Conservation (phyloP, 2,113 vertebrate species). For the Callocephalon fimbriatum region DNA sequence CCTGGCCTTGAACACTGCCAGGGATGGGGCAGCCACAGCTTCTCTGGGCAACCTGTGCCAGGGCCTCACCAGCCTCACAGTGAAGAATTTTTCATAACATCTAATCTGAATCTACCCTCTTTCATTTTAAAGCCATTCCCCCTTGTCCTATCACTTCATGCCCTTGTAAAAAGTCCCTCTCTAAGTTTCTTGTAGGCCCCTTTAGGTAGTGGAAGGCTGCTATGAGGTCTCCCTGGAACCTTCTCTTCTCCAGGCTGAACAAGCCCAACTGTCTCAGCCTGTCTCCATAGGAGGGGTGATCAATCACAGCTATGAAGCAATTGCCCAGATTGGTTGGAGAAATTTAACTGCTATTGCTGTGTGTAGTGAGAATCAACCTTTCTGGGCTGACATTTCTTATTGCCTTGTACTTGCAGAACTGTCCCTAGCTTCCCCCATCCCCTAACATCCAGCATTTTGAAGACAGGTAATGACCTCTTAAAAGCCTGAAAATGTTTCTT, state of each 20-base stretch:
- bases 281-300: neutral
- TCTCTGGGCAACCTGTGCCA: neutral
- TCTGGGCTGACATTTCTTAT: neutral
- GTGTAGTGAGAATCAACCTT: neutral
- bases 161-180: neutral
- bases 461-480: neutral
- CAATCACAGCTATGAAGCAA: neutral
- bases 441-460: neutral
- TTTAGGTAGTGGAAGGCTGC: neutral
- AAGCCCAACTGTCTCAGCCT: neutral
- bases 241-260: neutral
- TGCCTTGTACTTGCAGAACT: neutral
- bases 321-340: neutral
- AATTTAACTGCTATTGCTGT: neutral
- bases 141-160: neutral
- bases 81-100: neutral
- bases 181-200: neutral
- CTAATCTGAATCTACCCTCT: neutral
- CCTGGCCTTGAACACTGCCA: neutral
- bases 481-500: neutral
- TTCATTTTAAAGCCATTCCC: neutral
- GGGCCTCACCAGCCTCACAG: neutral
- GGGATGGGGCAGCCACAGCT: neutral
- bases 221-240: neutral
- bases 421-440: fast-evolving